Evolutionary conservation across 2,797 vertebrate genomes (phyloP), one percentile per base, ranked within the genome.

Genomic region (Odontamblyopus lacepedii): DNA sequence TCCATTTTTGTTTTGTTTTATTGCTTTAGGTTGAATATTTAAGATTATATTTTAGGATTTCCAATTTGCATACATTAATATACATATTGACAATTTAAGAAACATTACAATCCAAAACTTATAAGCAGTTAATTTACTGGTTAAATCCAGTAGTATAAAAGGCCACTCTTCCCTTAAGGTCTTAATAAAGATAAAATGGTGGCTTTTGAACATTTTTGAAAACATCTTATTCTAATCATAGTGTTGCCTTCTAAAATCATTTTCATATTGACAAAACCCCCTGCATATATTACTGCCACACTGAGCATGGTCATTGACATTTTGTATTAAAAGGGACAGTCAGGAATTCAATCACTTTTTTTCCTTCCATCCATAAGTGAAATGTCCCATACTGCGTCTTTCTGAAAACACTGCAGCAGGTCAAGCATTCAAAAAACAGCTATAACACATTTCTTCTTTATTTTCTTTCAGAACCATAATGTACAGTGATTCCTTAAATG

Each of bases 401-500:
- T 12, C 11, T 44, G 41, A 44, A 44, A 12, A 26, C 77, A 82
- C 2, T 63, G 5, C 23, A 53, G 26, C 29, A 62, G 63, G 19
- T n/a, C 12, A 63, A 29, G 1, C 75, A 75, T 23, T 64, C 27
- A 73, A 61, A 63, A 77, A 7, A 3, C 26, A 70, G 63, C 2
- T 62, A 55, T 57, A 71, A 61, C 48, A 71, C 66, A 60, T 38
- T 38, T 19, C 3, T 77, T 75, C 79, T 87, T 88, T 87, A 88
- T 90, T 91, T 78, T 65, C 2, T 78, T 64, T 74, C 44, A 75
- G 87, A 86, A 87, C 66, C 67, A 15, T 71, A 71, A 82, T 75
- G n/a, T 86, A 84, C 84, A 87, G 66, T 78, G 59, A 81, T 71
- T 56, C 67, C 80, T 73, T 79, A 75, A 60, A 60, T 78, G 53